Base-by-base conservation (phyloP, 2,113 vertebrate genomes). In the Ardeotis arabs region DNA sequence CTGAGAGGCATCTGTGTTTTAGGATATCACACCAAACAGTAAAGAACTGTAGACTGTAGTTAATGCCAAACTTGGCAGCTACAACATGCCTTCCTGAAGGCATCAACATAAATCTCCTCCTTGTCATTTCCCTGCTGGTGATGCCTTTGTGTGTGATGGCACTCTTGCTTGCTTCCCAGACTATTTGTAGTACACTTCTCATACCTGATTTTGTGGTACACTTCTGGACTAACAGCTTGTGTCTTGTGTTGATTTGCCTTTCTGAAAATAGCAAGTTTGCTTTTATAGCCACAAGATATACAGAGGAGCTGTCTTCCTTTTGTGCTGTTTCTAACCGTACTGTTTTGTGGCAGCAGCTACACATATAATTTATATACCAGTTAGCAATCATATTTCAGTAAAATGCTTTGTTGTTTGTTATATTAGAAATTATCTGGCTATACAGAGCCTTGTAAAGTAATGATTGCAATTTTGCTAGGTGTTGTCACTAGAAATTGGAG, bases 391-490 rank as follows among this genome's bases (percentile, higher is more conserved):
- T 44, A 69, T 73, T 79, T 74, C 67, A 28, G 52, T 62, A 90
- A 85, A 86, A 64, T 50, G 16, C 18, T 47, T 63, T 84, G 55
- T 62, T 94, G 45, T 49, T 91, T 83, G 18, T 89, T 90, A 16
- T 35, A n/a, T 45, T 93, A 77, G 82, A 93, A 95, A 90, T 95
- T 49, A 76, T 52, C 64, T 47, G 74, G 50, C 52, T 82, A 23
- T 25, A 37, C 41, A 53, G 59, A 89, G 62, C 55, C 75, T 66
- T 91, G 35, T 64, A 89, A 95, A 94, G 62, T 64, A 41, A 55
- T 70, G 58, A 63, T 53, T 95, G 90, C 66, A 79, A 18, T 90
- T 95, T 95, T 95, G 25, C 70, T 79, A 67, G 76, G 67, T 86
- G 59, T 55, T 93, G 18, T 81, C 49, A 22, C 67, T 92, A 79